Conservation (phyloP, 2,113 vertebrate genomes). For the Phyllostomus discolor region DNA sequence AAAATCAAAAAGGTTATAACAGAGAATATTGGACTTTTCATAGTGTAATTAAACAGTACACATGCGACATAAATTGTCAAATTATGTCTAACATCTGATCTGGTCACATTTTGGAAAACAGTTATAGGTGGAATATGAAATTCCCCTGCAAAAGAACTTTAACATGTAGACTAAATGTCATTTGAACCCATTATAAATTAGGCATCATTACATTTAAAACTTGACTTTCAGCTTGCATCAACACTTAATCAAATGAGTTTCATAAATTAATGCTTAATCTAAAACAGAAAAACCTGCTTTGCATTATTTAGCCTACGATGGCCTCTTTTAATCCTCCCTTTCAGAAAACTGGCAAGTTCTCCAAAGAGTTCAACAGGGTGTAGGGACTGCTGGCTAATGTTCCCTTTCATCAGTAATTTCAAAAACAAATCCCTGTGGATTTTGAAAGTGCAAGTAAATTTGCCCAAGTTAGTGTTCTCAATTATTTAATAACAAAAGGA, state of each 20-base stretch:
- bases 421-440: background rate
- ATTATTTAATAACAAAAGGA: background rate
- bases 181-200: background rate
- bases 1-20: background rate
- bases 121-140: background rate
- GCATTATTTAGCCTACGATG: background rate
- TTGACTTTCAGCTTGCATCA: background rate
- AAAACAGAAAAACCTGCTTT: background rate
- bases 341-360: slow-evolving; percentile 6
- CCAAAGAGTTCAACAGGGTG: background rate
- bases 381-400: background rate
- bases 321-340: background rate
- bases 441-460: slow-evolving; percentile 43
- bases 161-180: background rate
- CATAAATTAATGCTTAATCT: background rate
- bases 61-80: background rate
- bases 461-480: background rate
- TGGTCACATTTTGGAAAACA: background rate
- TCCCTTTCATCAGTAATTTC: slow-evolving; percentile 35
- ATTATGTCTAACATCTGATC: background rate
- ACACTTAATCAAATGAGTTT: background rate
- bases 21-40: background rate
- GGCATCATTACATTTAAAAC: background rate
- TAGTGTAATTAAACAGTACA: background rate
- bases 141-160: background rate